Evolutionary conservation across 2,113 vertebrate species (phyloP).

Genomic region (Electrona antarctica): DNA sequence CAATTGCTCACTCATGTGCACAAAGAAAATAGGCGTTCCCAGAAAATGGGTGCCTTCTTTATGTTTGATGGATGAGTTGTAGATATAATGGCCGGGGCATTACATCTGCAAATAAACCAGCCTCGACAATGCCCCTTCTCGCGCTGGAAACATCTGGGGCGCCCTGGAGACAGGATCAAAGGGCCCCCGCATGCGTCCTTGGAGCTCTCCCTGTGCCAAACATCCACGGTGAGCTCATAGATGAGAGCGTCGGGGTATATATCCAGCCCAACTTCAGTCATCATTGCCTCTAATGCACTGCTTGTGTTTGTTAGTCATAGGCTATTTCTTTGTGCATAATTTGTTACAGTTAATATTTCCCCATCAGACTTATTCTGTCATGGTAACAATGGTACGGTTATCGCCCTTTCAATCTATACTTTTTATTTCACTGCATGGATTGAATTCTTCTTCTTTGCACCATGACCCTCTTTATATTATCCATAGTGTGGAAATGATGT

Average conservation of each 20-base stretch:
- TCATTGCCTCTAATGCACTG: conserved; percentile 38
- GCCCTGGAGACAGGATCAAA: conserved; percentile 68
- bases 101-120: conserved; percentile 70
- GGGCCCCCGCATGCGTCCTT: conserved; percentile 51
- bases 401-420: not conserved
- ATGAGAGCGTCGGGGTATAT: conserved; percentile 7
- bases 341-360: conserved; percentile 45
- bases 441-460: too few relatives aligned
- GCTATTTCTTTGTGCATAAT: conserved; percentile 42
- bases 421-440: not conserved
- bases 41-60: conserved; percentile 41
- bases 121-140: conserved; percentile 61
- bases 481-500: too few relatives aligned
- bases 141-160: conserved; percentile 68
- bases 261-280: conserved; percentile 48
- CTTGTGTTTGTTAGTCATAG: conserved; percentile 58
- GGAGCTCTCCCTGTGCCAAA: conserved; percentile 63
- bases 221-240: conserved; percentile 42
- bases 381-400: conserved; percentile 21
- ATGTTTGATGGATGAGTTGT: conserved; percentile 67
- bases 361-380: conserved; percentile 25
- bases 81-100: conserved; percentile 61
- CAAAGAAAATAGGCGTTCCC: conserved; percentile 27
- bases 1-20: conserved; percentile 55
- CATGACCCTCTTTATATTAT: too few relatives aligned